Evolutionary conservation across 2,113 vertebrate genomes (phyloP), one percentile per base, ranked within the genome.

Genomic region (Panthera leo): DNA sequence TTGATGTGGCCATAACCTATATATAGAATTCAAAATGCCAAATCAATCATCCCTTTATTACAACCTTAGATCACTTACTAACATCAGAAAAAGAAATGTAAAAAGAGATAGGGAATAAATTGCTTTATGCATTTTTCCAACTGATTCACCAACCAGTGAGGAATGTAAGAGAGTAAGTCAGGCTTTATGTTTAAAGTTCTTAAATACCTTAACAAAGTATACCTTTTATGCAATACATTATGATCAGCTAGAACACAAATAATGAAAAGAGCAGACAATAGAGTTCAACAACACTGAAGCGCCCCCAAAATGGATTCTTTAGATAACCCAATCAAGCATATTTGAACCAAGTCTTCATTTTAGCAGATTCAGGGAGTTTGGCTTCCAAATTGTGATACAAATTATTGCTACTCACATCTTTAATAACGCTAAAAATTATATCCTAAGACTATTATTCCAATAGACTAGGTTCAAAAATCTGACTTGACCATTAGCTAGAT

Each of bases 381-480:
- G 15, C 14, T 19, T 39, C 25, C 42, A 65, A 31, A 79, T 36
- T 87, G 85, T 42, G 84, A 34, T 36, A n/a, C n/a, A 79, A 84
- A 94, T 27, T 61, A 89, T 2, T 71, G 21, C 8, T 85, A 83
- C 15, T 82, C 27, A 18, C 13, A 91, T 58, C 15, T 70, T 88
- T 67, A 80, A 85, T 65, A 85, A 85, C 65, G 53, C 63, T 93
- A 80, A 95, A 80, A 70, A 79, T n/a, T 79, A 68, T 19, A 80
- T 42, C 13, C 58, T 25, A 15, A 91, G 48, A 79, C 18, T 58
- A 82, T 53, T 61, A 86, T 5, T 65, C 19, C 39, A 78, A 23
- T 5, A 51, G 9, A 88, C 12, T 85, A 93, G 39, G 45, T 67
- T 96, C 48, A 95, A 85, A 94, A 75, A 61, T 21, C 45, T 67